Evolutionary conservation across 2,797 vertebrate genomes (phyloP), one percentile per base, ranked within the genome.

Genomic region (Premnoplex brunnescens): DNA sequence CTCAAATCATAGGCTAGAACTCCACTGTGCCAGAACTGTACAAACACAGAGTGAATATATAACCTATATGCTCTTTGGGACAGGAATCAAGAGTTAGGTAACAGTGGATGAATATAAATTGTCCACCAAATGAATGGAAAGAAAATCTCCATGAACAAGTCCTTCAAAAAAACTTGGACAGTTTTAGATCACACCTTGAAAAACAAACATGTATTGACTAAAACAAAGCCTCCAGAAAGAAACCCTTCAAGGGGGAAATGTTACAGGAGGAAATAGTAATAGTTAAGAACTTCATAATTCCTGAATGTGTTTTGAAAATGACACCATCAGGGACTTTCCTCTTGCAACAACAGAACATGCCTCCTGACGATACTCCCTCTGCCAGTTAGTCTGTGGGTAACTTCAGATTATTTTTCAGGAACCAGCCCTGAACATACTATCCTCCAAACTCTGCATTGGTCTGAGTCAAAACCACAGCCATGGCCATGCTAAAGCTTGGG

Each of bases 361-460:
- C 39, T 59, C 19, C 52, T 52, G 26, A 32, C 37, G 0, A 1
- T 15, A n/a, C 10, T 32, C 24, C 30, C 37, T 37, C 34, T 54
- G 34, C 28, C 43, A 72, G 12, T 5, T 49, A n/a, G 34, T 48
- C 22, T 46, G 46, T 46, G 36, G 19, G 32, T 51, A 55, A 73
- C 28, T 73, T 22, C 74, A 66, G 28, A 63, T 62, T 32, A 52
- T 8, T 24, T 78, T 56, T 76, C 39, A 82, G 48, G 24, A 66
- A 55, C 10, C 0, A 2, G 12, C 8, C n/a, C 68, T 86, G 51
- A 68, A 36, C 0, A 1, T 19, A 30, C 2, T 30, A 12, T 55
- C 22, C 30, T 49, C 12, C 56, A 77, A 34, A 63, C 23, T 80
- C 16, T 64, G 36, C 58, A 58, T 0, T 26, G 51, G 32, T 16